Evolutionary conservation across 2,113 vertebrate species (phyloP).

Genomic region (Trichechus manatus): DNA sequence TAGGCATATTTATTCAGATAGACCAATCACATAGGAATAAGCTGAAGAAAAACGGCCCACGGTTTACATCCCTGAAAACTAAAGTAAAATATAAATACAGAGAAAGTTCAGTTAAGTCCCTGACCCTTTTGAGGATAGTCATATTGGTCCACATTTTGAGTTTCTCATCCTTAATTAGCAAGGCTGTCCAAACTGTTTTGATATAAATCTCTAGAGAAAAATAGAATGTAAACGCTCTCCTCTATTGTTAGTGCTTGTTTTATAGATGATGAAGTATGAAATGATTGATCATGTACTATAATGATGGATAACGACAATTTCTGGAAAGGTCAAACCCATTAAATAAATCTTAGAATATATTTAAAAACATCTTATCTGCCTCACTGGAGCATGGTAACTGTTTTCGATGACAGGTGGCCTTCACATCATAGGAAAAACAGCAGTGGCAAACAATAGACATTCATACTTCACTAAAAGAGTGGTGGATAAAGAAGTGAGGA

Average conservation of each 20-base stretch:
- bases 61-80: conserved; percentile 17
- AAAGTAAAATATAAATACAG: conserved; percentile 38
- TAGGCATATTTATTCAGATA: background rate
- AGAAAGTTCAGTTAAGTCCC: conserved; percentile 23
- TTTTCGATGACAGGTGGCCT: conserved; percentile 83
- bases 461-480: conserved; percentile 62
- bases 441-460: conserved; percentile 69
- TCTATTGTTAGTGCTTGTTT: conserved; percentile 80
- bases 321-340: conserved; percentile 89
- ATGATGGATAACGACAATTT: conserved; percentile 89
- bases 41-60: background rate
- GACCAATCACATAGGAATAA: background rate
- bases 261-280: conserved; percentile 82
- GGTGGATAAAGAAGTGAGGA: conserved; percentile 4
- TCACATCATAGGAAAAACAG: conserved; percentile 67
- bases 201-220: conserved; percentile 73
- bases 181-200: conserved; percentile 55
- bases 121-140: background rate
- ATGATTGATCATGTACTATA: conserved; percentile 87
- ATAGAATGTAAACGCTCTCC: conserved; percentile 74
- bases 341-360: conserved; percentile 86
- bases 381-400: conserved; percentile 72
- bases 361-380: conserved; percentile 74
- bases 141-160: background rate
- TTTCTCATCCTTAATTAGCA: conserved; percentile 64